phyloP scores from a whole-genome alignment of 2,113 vertebrate genomes.

The Puffinus mauretanicus region DNA sequence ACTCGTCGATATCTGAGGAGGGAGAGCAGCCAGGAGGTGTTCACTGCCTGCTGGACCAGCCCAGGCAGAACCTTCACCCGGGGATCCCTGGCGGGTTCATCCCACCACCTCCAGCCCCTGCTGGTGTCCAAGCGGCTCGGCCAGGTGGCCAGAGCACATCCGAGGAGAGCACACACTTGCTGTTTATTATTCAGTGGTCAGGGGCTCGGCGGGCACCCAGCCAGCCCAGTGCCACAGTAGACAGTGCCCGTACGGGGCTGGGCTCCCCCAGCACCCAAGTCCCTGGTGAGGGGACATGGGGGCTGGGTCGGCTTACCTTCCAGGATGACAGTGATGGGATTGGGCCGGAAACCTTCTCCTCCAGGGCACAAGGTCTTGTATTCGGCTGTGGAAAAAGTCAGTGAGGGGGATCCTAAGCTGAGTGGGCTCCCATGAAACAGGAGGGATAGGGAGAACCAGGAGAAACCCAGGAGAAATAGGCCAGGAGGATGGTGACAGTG shows the following conservation, averaged over 20 bases:
- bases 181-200: accelerated
- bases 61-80: neutral
- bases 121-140: accelerated
- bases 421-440: neutral
- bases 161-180: accelerated
- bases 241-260: neutral
- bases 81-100: accelerated
- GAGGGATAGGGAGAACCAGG: neutral
- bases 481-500: neutral
- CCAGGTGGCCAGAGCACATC: accelerated
- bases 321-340: constrained; percentile 91
- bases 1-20: constrained; percentile 87
- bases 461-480: neutral
- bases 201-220: neutral
- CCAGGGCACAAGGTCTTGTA: constrained; percentile 93
- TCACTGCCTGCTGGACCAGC: neutral
- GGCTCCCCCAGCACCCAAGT: neutral
- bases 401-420: neutral
- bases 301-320: constrained; percentile 77
- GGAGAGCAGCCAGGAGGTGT: neutral
- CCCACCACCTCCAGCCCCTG: neutral
- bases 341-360: constrained; percentile 91
- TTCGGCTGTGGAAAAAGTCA: constrained; percentile 77
- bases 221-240: neutral
- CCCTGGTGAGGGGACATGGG: accelerated